Evolutionary conservation across 2,888 invertebrate genomes (phyloP).

Genomic region (Brachyptera risi): DNA sequence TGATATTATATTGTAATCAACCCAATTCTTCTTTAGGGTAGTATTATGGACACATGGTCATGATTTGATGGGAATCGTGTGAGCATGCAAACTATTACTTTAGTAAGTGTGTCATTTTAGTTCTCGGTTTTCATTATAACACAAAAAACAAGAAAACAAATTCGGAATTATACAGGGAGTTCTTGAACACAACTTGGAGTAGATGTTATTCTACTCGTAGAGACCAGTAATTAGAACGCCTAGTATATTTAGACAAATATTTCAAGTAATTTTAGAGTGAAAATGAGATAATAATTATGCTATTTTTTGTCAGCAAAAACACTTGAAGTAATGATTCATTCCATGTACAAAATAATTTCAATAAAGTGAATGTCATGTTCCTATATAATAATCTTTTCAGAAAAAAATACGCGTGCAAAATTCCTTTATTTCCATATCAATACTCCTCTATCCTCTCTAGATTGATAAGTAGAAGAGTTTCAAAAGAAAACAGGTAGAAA

Average conservation of each 20-base stretch:
- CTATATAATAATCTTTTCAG: background rate
- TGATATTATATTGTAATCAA: too few species aligned
- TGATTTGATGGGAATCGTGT: too few species aligned
- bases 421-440: too few species aligned
- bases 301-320: background rate
- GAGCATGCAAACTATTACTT: too few species aligned
- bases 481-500: too few species aligned
- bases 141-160: conserved; percentile 42
- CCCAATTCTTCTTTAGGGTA: too few species aligned
- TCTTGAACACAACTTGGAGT: background rate
- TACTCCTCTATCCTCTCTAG: too few species aligned
- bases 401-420: too few species aligned
- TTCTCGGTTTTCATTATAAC: too few species aligned
- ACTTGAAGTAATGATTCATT: background rate
- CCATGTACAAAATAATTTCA: conserved; percentile 5
- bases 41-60: too few species aligned
- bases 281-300: background rate
- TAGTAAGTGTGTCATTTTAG: too few species aligned
- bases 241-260: background rate
- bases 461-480: too few species aligned
- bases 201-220: background rate
- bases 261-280: background rate
- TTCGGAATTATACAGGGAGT: conserved; percentile 52
- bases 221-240: background rate
- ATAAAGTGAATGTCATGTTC: conserved; percentile 8